Evolutionary conservation across 2,888 invertebrate genomes (phyloP), one percentile per base, ranked within the genome.

Genomic region (Ecliptopera silaceata): DNA sequence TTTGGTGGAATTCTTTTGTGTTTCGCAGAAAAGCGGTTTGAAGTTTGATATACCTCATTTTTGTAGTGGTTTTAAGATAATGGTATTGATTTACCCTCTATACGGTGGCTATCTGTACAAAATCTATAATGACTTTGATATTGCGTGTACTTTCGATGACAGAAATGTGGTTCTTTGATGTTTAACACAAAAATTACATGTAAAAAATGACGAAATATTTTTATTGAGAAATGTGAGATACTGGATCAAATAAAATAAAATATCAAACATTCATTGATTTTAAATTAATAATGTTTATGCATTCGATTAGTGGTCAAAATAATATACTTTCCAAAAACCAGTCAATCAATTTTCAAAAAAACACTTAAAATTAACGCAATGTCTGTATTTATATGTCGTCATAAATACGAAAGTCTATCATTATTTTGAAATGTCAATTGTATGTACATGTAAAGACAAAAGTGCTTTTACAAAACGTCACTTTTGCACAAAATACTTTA

Each of bases 1-100:
- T 22, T 0, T 6, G 18, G 10, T 1, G 1, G 15, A 46, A 32
- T 44, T 63, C 69, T 36, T 64, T 32, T 36, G 36, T 29, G 39
- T 61, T 75, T 84, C 77, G 81, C 82, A 82, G 82, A 82, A 84
- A 80, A 76, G 69, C 71, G 70, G 67, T 63, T 59, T 64, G 77
- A 75, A 76, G 79, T 79, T 80, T 71, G 75, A 79, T 77, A 84
- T 83, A 74, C 79, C 79, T 86, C 82, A 85, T 84, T 89, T 87
- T 89, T 88, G 84, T 85, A 81, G 87, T 87, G 86, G 87, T 87
- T 88, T 84, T 78, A 80, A 86, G 86, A 85, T 90, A 88, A 90
- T 90, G 82, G 82, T 88, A 89, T 90, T 90, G 90, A 87, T 88
- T 90, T 84, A 85, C 84, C 81, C 77, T 77, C 70, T 78, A 78